A percentile compares a stretch with the other conserved stretches of the same genome.
Conservation (phyloP, 2,113 vertebrate genomes). For the Petroica traversi region DNA sequence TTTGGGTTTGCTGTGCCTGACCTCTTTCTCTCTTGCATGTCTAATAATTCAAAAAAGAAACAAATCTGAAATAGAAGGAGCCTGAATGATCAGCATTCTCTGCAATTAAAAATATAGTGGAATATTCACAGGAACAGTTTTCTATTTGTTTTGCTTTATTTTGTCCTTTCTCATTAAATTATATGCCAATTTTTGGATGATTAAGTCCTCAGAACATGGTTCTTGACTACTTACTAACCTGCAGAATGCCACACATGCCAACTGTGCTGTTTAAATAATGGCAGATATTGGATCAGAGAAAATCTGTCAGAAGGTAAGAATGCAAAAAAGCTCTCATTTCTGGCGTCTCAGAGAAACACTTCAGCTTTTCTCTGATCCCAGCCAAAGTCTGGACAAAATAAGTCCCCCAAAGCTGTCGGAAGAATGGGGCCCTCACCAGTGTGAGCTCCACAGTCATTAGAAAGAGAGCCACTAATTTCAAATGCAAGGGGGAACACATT, state of each 20-base stretch:
- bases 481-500: neutral
- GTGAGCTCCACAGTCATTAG: neutral
- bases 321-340: neutral
- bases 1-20: neutral
- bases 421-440: neutral
- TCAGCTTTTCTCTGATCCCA: neutral
- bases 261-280: neutral
- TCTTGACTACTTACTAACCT: neutral
- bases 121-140: slow-evolving; percentile 32
- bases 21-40: neutral
- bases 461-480: neutral
- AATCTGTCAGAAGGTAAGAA: slow-evolving; percentile 1
- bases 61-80: neutral
- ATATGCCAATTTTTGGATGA: neutral
- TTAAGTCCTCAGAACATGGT: neutral
- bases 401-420: neutral
- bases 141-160: slow-evolving; percentile 33
- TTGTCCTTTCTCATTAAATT: slow-evolving; percentile 37
- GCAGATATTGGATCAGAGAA: neutral
- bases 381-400: neutral
- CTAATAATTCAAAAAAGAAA: neutral
- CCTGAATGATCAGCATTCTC: neutral
- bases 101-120: neutral
- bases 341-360: neutral
- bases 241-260: neutral